phyloP scores from a whole-genome alignment of 53 echinoderm and acorn worm genomes.

The Mesocentrotus franciscanus region DNA sequence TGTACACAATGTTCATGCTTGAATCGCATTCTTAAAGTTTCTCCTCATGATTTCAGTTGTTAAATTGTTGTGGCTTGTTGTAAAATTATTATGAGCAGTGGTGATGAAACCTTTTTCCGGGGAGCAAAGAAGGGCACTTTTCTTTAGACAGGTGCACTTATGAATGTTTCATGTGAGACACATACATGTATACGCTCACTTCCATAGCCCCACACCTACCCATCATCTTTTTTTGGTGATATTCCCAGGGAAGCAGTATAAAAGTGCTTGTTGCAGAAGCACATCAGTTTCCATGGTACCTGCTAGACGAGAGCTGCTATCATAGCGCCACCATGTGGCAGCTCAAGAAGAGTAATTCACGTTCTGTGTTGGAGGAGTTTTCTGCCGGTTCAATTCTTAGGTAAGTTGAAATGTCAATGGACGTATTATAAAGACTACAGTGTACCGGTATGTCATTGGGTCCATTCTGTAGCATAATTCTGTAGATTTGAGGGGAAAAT shows the following conservation, averaged over 20 bases:
- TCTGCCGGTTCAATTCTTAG: constrained; percentile 17
- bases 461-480: background rate
- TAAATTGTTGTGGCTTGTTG: too few species aligned
- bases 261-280: constrained; percentile 82
- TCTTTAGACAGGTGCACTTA: too few species aligned
- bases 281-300: constrained; percentile 83
- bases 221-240: background rate
- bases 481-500: too few species aligned
- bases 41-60: too few species aligned
- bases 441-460: background rate
- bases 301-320: constrained; percentile 78
- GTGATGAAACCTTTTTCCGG: too few species aligned
- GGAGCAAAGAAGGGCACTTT: too few species aligned
- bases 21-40: too few species aligned
- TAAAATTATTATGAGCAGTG: too few species aligned
- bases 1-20: background rate
- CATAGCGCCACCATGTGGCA: constrained; percentile 87
- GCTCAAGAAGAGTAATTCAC: constrained; percentile 82
- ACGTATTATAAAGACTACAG: too few species aligned
- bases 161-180: too few species aligned
- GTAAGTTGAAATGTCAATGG: background rate
- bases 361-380: constrained; percentile 52
- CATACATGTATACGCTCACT: too few species aligned
- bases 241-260: constrained; percentile 74
- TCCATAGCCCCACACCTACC: too few species aligned